Evolutionary conservation across 37 sponge, comb jelly and placozoan genomes (phyloP), one percentile per base, ranked within the genome.

Genomic region (Halisarca cf. caerulea): DNA sequence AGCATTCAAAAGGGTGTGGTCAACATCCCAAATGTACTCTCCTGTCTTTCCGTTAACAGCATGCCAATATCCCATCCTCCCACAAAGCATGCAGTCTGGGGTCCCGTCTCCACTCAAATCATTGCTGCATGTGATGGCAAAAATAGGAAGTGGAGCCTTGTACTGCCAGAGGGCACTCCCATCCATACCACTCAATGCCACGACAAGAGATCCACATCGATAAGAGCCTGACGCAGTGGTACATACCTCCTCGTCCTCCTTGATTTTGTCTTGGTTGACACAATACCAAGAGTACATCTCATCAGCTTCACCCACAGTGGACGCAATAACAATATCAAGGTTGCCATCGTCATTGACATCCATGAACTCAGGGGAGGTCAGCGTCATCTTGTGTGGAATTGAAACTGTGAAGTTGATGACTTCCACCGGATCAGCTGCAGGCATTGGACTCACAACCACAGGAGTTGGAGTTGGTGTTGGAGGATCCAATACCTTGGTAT

Each of bases 301-400:
- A 15, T 80, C 25, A 3, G 85, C 4, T 35, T 30, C 23, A 39
- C 0, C 1, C 2, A 25, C 21, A 0, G 51, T 58, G n/a, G 57
- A 66, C 17, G 80, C 34, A 20, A 88, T 0, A 3, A 90, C 59
- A 0, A 83, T 37, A 42, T 93, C 94, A 2, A 44, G 41, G 5
- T 77, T 32, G 21, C 91, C 86, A 59, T 93, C 94, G 0, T 75
- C 38, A 43, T 90, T 87, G 73, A 93, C 40, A 25, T 93, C 91
- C 20, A 66, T 59, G 21, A 90, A 30, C 45, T 78, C 41, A 21
- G 83, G 66, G 14, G 91, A 38, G 2, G 35, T 51, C 79, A 88
- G 86, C 14, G 88, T 85, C 6, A 81, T 30, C 33, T 34, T 83
- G 8, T 73, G 78, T 14, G 59, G 60, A 51, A 91, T 66, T 18